These are phyloP conservation scores for Turritopsis dohrnii DNA, from an alignment of 30 jellyfish, hydroid and myxozoan genomes.

Conservation along the genomic window DNA sequence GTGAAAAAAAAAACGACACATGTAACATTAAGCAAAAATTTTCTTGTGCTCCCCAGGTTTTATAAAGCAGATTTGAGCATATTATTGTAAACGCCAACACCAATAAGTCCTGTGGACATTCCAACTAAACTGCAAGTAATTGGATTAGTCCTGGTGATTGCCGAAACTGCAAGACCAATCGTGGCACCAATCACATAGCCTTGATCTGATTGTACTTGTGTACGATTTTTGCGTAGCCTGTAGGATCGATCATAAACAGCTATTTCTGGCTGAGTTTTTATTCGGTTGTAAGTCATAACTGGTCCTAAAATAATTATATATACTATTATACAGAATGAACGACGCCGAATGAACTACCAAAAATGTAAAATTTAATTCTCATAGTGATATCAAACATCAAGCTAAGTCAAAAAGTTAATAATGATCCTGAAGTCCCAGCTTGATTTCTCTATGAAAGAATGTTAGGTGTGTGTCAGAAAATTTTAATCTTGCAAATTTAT, in stretches of 20 bases:
- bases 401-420: no score
- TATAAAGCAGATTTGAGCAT: neutral
- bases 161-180: constrained; percentile 14
- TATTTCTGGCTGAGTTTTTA: constrained; percentile 32
- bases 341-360: no score
- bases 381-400: no score
- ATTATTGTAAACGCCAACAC: constrained; percentile 17
- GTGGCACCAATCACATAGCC: constrained; percentile 26
- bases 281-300: constrained; percentile 48
- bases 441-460: no score
- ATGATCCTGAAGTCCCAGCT: no score
- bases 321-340: neutral
- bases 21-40: neutral
- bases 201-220: constrained; percentile 35
- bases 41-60: neutral
- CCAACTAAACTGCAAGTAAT: constrained; percentile 21
- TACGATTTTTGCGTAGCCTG: constrained; percentile 57
- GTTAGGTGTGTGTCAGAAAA: no score
- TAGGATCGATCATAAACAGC: constrained; percentile 62
- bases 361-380: no score
- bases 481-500: no score
- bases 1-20: no score
- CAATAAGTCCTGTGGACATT: constrained; percentile 15
- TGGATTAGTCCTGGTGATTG: constrained; percentile 5
- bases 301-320: constrained; percentile 10